These are phyloP conservation scores for Cacoxenus indagator DNA, from an alignment of 2,888 invertebrate genomes.

Conservation along the genomic window DNA sequence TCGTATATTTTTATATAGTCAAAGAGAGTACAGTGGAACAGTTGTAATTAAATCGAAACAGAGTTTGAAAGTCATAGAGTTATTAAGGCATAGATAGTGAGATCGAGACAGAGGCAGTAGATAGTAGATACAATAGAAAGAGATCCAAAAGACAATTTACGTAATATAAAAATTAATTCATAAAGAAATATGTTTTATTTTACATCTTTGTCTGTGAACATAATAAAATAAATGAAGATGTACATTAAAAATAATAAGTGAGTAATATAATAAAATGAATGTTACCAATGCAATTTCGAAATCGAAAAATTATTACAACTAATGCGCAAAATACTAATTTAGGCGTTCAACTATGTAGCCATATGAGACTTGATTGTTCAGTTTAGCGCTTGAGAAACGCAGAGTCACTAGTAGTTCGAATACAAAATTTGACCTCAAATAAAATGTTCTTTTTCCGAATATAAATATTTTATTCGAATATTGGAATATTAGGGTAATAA, in stretches of 20 bases:
- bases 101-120: slow-evolving; percentile 27
- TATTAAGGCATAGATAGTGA: slow-evolving; percentile 21
- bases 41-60: slow-evolving; percentile 35
- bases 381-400: background rate
- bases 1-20: slow-evolving; percentile 21
- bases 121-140: slow-evolving; percentile 46
- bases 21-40: slow-evolving; percentile 24
- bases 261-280: background rate
- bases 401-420: too few species aligned
- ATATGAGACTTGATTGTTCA: background rate
- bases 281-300: background rate
- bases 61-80: slow-evolving; percentile 38
- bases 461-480: too few species aligned
- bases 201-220: slow-evolving; percentile 15
- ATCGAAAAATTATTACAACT: background rate
- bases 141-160: slow-evolving; percentile 71
- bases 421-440: too few species aligned
- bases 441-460: too few species aligned
- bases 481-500: too few species aligned
- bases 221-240: slow-evolving; percentile 7
- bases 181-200: slow-evolving; percentile 19
- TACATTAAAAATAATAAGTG: background rate
- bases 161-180: slow-evolving; percentile 24
- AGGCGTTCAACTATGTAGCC: background rate
- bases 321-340: slow-evolving; percentile 12